A percentile compares a stretch with the other conserved stretches of the same genome.
These are phyloP conservation scores for Calephelis perditalis DNA, from an alignment of 2,888 invertebrate species.

Conservation along the genomic window DNA sequence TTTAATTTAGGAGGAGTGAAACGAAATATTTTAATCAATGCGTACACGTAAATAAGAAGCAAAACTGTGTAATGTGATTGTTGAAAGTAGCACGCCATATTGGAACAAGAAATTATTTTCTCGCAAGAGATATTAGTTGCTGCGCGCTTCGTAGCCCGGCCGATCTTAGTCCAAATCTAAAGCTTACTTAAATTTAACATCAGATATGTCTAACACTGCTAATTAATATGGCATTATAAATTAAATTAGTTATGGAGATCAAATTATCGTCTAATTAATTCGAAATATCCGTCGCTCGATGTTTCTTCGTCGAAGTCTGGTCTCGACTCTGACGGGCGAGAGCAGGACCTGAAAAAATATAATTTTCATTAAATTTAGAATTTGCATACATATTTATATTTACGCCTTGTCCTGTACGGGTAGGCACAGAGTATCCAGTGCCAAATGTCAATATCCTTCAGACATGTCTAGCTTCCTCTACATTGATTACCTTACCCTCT, in stretches of 20 bases:
- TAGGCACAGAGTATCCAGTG: too few relatives aligned
- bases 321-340: slow-evolving; percentile 42
- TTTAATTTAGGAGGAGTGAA: too few relatives aligned
- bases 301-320: slow-evolving; percentile 35
- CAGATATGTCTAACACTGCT: slow-evolving; percentile 42
- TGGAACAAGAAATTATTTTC: too few relatives aligned
- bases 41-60: not conserved
- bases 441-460: too few relatives aligned
- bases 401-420: too few relatives aligned
- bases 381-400: too few relatives aligned
- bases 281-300: slow-evolving; percentile 26
- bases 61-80: slow-evolving; percentile 10
- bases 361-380: not conserved
- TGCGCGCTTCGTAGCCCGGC: too few relatives aligned
- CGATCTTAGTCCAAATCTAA: slow-evolving; percentile 24
- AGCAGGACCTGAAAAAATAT: slow-evolving; percentile 40
- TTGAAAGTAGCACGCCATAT: too few relatives aligned
- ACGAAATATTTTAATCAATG: too few relatives aligned
- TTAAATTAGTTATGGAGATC: slow-evolving; percentile 70
- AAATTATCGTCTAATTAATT: slow-evolving; percentile 44
- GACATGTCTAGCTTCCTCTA: too few relatives aligned
- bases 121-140: too few relatives aligned
- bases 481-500: too few relatives aligned
- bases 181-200: slow-evolving; percentile 18
- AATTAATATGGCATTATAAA: slow-evolving; percentile 74